Evolutionary conservation across 2,113 vertebrate genomes (phyloP), one percentile per base, ranked within the genome.

Genomic region (Taxidea taxus): DNA sequence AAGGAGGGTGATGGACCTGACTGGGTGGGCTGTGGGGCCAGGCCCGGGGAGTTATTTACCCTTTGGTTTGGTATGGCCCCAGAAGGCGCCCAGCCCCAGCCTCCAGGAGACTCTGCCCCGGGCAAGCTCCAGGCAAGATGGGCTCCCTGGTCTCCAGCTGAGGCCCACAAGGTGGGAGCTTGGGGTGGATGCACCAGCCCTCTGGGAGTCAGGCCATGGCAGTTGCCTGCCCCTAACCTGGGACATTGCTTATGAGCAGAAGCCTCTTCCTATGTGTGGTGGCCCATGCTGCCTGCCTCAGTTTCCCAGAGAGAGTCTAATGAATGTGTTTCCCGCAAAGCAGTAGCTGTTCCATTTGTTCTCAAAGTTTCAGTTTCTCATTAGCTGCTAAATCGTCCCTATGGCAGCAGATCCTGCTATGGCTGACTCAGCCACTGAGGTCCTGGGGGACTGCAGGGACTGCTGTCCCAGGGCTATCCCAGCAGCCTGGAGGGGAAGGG

Each of bases 361-460:
- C 87, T 82, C 27, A 4, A 42, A 20, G 75, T 82, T 96, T 64
- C 72, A 77, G 7, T 91, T 94, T 92, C 82, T 97, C 97, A 78
- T 96, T 96, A 95, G 90, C 84, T 92, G 95, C 97, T 96, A 87
- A 94, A 96, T 97, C 2, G 2, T 92, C 90, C 93, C 49, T 7
- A 0, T 29, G 31, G 49, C 60, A 51, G 27, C 62, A 49, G 81
- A 68, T 27, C 39, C 82, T 34, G 37, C 9, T 34, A n/a, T 31
- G 29, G 29, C 89, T 74, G 80, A 75, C 68, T 91, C 66, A 75
- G 74, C 77, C 25, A 62, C 34, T 0, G 2, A 75, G 62, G n/a
- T 31, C 47, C 42, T 23, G 0, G 1, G 66, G 90, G 60, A 18
- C 47, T 15, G n/a, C 23, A 6, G 25, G 39, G 31, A 18, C 39